A percentile compares a stretch with the other conserved stretches of the same genome.
These are phyloP conservation scores for Drosophila nigricruria DNA, from an alignment of 2,888 invertebrate species.

Conservation along the genomic window DNA sequence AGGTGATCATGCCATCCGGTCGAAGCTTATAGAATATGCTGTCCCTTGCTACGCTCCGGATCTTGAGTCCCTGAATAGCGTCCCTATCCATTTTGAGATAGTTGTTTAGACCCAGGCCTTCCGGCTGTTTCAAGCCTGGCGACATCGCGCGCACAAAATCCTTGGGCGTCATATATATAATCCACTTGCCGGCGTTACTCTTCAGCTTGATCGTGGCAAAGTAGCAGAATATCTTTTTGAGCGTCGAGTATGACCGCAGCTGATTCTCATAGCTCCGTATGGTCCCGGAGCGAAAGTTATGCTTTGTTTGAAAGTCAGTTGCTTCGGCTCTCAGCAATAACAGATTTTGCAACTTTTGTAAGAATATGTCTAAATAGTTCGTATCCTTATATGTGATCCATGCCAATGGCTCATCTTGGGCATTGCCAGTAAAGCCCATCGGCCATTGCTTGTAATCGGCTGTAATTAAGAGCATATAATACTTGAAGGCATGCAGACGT, in stretches of 20 bases:
- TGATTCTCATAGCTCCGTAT: constrained; percentile 64
- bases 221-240: constrained; percentile 58
- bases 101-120: constrained; percentile 26
- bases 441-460: not conserved
- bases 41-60: constrained; percentile 14
- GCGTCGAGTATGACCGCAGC: constrained; percentile 39
- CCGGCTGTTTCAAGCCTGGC: constrained; percentile 52
- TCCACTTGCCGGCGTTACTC: constrained; percentile 27
- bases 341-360: no score
- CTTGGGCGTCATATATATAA: constrained; percentile 57
- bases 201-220: constrained; percentile 61
- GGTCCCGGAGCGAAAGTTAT: constrained; percentile 39
- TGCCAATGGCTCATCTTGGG: not conserved
- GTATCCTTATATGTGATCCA: no score
- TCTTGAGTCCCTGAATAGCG: not conserved
- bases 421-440: not conserved
- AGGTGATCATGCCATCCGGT: constrained; percentile 44
- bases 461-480: constrained; percentile 2
- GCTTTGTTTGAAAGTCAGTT: fast-evolving
- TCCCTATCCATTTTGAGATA: constrained; percentile 25
- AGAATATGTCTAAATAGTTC: no score
- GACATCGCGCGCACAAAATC: constrained; percentile 60
- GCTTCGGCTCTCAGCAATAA: not conserved
- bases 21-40: constrained; percentile 52
- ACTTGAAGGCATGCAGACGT: not conserved